Evolutionary conservation across 2,888 invertebrate species (phyloP).

Genomic region (Belgica antarctica): DNA sequence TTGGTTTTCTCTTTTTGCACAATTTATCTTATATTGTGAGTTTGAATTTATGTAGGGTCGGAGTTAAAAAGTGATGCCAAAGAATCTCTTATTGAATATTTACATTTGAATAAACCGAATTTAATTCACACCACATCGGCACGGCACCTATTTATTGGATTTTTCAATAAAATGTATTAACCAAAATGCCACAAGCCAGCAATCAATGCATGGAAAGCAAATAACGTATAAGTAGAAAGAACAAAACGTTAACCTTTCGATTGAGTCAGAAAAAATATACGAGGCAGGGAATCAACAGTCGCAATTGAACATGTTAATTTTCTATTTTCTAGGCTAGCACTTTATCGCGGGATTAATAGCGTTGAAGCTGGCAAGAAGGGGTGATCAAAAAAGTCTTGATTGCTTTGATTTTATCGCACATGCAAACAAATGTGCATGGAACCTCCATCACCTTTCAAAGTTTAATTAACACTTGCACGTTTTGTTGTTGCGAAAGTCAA

Average conservation of each 20-base stretch:
- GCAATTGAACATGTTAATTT: constrained; percentile 22
- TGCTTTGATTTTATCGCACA: not conserved
- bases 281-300: not conserved
- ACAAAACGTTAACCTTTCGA: constrained; percentile 24
- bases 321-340: not conserved
- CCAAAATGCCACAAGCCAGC: constrained; percentile 37
- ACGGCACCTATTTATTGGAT: too few relatives aligned
- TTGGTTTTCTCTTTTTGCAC: not conserved
- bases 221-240: constrained; percentile 7
- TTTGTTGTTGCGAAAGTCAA: not conserved
- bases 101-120: too few relatives aligned
- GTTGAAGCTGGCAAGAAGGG: constrained; percentile 1
- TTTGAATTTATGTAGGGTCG: constrained; percentile 16
- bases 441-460: not conserved
- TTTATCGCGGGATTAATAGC: constrained; percentile 8
- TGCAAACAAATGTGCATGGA: not conserved
- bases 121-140: too few relatives aligned
- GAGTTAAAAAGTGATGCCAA: constrained; percentile 7
- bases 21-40: constrained; percentile 7
- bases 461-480: constrained; percentile 21
- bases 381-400: not conserved
- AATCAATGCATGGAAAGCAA: not conserved
- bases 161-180: constrained; percentile 15
- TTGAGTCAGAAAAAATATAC: not conserved
- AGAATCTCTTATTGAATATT: too few relatives aligned